phyloP scores from a whole-genome alignment of 2,888 invertebrate species.

The Ephialtes manifestator region DNA sequence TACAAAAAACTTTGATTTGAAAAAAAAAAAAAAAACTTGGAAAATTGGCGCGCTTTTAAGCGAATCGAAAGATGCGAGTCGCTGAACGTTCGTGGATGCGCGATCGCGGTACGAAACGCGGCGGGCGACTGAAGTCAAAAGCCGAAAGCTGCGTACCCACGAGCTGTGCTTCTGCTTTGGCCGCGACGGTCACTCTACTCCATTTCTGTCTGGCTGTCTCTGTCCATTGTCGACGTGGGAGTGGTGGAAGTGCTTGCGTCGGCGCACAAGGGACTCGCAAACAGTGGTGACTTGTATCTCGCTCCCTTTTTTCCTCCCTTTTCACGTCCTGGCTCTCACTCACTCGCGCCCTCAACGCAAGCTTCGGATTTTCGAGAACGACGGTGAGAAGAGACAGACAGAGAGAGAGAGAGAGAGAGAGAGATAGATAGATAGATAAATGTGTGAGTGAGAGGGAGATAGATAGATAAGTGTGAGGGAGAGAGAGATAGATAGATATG shows the following conservation, averaged over 20 bases:
- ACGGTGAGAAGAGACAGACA: too few species aligned
- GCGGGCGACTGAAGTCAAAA: conserved; percentile 76
- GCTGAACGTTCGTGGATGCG: conserved; percentile 18
- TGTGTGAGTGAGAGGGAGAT: too few species aligned
- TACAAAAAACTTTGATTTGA: background rate
- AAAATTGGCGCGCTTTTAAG: conserved; percentile 45
- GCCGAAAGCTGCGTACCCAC: conserved; percentile 60
- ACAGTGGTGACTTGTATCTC: background rate
- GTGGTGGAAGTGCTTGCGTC: conserved; percentile 44
- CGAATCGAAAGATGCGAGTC: background rate
- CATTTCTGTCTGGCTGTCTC: conserved; percentile 10
- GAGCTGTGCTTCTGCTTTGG: conserved; percentile 20
- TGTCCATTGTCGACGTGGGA: conserved; percentile 27
- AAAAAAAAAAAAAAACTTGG: conserved; percentile 2
- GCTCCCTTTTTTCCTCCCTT: conserved; percentile 23
- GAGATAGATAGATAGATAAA: too few species aligned
- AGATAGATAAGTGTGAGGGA: too few species aligned
- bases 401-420: background rate
- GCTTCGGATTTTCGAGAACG: background rate
- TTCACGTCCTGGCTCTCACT: background rate
- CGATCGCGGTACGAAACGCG: conserved; percentile 75
- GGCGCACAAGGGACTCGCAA: conserved; percentile 16
- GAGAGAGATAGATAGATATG: too few species aligned
- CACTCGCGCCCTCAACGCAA: background rate
- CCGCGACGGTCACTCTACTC: conserved; percentile 38